Evolutionary conservation across 2,888 invertebrate species (phyloP).

Genomic region (Maniola hyperantus): DNA sequence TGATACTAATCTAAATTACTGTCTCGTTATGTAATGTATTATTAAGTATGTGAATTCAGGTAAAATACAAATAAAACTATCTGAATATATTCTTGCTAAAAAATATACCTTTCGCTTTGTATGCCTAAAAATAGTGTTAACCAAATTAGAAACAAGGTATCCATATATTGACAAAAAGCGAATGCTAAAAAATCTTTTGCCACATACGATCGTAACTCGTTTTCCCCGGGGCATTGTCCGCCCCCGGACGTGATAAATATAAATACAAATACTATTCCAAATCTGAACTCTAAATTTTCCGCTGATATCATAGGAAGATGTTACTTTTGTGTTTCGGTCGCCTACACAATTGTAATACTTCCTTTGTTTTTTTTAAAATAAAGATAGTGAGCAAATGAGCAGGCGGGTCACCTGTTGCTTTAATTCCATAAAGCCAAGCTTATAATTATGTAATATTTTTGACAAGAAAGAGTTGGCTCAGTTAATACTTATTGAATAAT

Average conservation of each 20-base stretch:
- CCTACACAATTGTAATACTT: neutral
- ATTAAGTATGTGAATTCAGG: no score
- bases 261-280: constrained; percentile 22
- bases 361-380: no score
- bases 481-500: no score
- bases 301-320: constrained; percentile 9
- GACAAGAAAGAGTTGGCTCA: no score
- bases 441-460: no score
- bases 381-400: no score
- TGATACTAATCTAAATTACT: no score
- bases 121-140: neutral
- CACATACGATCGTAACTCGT: constrained; percentile 10
- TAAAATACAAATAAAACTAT: no score
- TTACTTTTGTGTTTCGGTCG: constrained; percentile 3
- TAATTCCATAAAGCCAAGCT: no score
- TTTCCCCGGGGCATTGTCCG: constrained; percentile 1
- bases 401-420: no score
- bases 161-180: constrained; percentile 15
- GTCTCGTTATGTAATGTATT: no score
- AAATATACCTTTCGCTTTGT: neutral
- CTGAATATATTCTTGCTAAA: neutral
- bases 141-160: constrained; percentile 10
- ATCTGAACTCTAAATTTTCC: constrained; percentile 13
- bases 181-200: constrained; percentile 5
- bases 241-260: constrained; percentile 23